Conservation (phyloP, 2,888 invertebrate genomes). For the Synanthedon andrenaeformis region DNA sequence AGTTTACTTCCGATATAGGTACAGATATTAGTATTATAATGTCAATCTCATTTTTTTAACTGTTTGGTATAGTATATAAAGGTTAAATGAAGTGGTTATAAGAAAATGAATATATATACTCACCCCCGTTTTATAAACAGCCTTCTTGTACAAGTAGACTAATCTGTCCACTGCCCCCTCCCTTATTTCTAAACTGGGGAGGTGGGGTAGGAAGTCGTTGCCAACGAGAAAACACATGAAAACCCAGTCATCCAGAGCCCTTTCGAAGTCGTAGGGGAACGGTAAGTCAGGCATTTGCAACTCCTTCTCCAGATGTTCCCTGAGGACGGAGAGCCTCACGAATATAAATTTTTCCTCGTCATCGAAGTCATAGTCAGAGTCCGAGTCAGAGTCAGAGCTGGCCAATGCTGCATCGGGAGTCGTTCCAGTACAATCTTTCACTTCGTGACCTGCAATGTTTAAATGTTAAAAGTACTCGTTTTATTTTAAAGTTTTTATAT, state of each 20-base stretch:
- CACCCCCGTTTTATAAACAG: conserved; percentile 92
- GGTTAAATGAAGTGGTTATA: neutral
- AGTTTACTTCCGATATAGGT: too few relatives aligned
- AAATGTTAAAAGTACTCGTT: too few relatives aligned
- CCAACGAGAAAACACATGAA: conserved; percentile 99
- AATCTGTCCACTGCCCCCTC: conserved; percentile 97
- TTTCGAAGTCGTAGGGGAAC: conserved; percentile 93
- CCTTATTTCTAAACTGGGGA: conserved; percentile 97
- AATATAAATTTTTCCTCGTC: conserved; percentile 91
- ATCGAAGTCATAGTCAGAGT: too few relatives aligned
- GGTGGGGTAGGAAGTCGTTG: conserved; percentile 97
- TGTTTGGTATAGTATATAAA: too few relatives aligned
- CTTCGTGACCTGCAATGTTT: conserved; percentile 85
- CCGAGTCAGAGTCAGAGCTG: conserved; percentile 71
- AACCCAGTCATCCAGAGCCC: conserved; percentile 98
- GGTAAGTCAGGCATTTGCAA: conserved; percentile 88
- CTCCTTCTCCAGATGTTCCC: conserved; percentile 91
- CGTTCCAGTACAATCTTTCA: conserved; percentile 91
- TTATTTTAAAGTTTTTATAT: neutral
- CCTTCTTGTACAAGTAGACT: conserved; percentile 92
- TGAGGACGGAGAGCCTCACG: conserved; percentile 89
- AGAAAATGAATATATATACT: conserved; percentile 18
- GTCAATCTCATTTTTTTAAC: too few relatives aligned
- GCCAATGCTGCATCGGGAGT: conserved; percentile 71
- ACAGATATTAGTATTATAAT: too few relatives aligned